Base-by-base conservation (phyloP, 2,113 vertebrate species). In the Erythrolamprus reginae region DNA sequence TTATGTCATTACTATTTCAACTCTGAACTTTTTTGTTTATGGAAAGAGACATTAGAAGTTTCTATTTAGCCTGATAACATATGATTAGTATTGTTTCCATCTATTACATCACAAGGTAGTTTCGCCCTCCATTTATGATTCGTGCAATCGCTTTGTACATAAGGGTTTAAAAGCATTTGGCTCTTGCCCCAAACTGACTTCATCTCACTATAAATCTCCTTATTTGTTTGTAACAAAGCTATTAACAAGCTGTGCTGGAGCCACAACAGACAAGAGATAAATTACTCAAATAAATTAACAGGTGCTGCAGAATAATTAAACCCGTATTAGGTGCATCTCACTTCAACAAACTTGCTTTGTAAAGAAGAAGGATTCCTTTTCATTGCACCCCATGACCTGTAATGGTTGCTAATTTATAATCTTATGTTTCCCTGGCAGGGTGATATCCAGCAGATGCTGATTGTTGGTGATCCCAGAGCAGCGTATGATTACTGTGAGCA, bases 401-500 rank as follows among this genome's bases (percentile, higher is more conserved):
- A 87, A 90, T n/a, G 83, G 55, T 61, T 88, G 13, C 92, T 94
- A 87, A 94, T 48, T 90, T 53, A 88, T 88, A 77, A 92, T 82
- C 85, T 7, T 94, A 9, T 95, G 45, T 90, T 92, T 96, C 94
- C 92, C 7, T 92, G 96, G 26, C 96, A 99, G 99, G 99, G 99
- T 10, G 98, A 99, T 94, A 99, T 99, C 95, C 99, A 99, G 95
- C 99, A 99, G 92, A 96, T 99, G 89, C 93, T 99, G 96, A 98
- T 99, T 88, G 96, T 98, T 77, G 96, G 96, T 9, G 99, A 99
- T 95, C 97, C 99, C 82, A 98, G 98, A 96, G 99, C 98, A 65
- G 99, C 99, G 0, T 98, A 98, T 87, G 99, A 99, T 96, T 99
- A 99, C 96, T 99, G 99, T 96, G 98, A 99, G 95, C 98, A 99